These are phyloP conservation scores for Burhinus bistriatus DNA, from an alignment of 2,113 vertebrate genomes.

Conservation along the genomic window DNA sequence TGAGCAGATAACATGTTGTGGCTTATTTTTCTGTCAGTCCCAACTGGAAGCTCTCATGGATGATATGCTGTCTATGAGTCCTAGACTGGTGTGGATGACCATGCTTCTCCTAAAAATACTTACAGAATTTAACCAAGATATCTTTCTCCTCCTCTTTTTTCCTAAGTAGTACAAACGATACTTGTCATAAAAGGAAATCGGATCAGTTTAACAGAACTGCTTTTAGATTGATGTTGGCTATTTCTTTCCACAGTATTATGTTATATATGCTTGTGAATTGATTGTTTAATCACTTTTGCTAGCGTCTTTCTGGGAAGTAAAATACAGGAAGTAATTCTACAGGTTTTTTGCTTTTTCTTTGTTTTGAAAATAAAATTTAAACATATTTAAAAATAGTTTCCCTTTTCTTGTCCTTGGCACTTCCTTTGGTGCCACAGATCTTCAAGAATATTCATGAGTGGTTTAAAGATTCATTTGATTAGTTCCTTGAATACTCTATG, in stretches of 20 bases:
- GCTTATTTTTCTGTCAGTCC: not conserved
- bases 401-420: not conserved
- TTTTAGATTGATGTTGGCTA: not conserved
- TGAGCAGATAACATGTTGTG: not conserved
- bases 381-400: not conserved
- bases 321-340: not conserved
- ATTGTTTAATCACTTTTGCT: not conserved
- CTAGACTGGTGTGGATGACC: not conserved
- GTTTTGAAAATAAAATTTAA: not conserved
- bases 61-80: not conserved
- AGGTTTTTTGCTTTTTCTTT: not conserved
- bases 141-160: not conserved
- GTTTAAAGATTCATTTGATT: not conserved
- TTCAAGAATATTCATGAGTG: not conserved
- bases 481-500: not conserved
- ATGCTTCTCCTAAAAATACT: not conserved
- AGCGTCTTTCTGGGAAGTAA: not conserved
- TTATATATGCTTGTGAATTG: not conserved
- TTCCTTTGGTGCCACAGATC: not conserved
- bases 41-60: not conserved
- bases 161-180: not conserved
- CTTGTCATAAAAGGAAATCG: not conserved
- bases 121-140: not conserved
- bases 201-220: not conserved
- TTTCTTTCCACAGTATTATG: not conserved